A percentile compares a stretch with the other conserved stretches of the same genome.
Conservation (phyloP, 2,888 invertebrate species). For the Drosophila buzzatii region DNA sequence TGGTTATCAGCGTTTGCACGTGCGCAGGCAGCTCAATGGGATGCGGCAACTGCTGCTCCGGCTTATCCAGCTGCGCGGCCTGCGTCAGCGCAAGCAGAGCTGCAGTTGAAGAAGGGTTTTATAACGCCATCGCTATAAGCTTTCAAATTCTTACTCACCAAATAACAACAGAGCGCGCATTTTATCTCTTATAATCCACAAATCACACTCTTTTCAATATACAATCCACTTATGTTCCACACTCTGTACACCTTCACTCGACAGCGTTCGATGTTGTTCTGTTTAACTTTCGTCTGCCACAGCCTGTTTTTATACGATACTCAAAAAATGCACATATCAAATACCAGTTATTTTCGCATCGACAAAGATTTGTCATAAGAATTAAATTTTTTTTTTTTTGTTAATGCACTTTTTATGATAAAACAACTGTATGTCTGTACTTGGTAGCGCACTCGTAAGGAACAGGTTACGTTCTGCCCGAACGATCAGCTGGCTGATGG, state of each 20-base stretch:
- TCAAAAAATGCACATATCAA: constrained; percentile 12
- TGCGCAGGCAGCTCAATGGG: constrained; percentile 54
- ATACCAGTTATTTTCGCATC: constrained; percentile 25
- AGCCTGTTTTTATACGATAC: constrained; percentile 55
- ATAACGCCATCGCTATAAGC: background rate
- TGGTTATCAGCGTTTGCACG: constrained; percentile 60
- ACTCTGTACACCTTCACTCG: constrained; percentile 1
- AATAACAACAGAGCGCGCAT: constrained; percentile 54
- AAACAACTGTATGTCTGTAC: constrained; percentile 21
- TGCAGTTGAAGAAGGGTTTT: background rate
- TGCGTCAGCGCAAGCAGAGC: constrained; percentile 43
- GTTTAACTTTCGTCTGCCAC: constrained; percentile 27
- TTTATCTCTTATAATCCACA: constrained; percentile 5
- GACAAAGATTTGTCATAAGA: constrained; percentile 38
- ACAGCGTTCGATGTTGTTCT: constrained; percentile 46
- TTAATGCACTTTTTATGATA: constrained; percentile 37
- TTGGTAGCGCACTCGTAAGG: background rate
- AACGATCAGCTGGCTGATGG: constrained; percentile 39
- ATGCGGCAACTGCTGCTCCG: constrained; percentile 53
- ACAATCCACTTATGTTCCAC: constrained; percentile 7
- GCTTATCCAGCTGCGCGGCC: constrained; percentile 47
- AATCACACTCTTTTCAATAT: background rate
- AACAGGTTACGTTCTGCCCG: constrained; percentile 61
- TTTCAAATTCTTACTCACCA: constrained; percentile 33
- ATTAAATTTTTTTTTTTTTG: constrained; percentile 2